A percentile compares a stretch with the other conserved stretches of the same genome.
These are phyloP conservation scores for Synchiropus splendidus DNA, from an alignment of 2,113 vertebrate species.

Conservation along the genomic window DNA sequence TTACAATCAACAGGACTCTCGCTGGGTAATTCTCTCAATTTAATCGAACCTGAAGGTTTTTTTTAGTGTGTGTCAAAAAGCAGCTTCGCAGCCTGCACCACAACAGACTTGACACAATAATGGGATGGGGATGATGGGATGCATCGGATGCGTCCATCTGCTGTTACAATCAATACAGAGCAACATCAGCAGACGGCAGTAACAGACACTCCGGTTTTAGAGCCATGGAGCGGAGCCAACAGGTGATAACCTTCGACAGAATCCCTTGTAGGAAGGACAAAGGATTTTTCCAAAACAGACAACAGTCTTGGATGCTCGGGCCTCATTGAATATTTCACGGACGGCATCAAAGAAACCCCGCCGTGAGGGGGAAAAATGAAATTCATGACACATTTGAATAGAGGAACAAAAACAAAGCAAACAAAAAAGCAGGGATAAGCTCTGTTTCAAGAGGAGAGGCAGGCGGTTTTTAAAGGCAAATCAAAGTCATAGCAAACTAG, in stretches of 20 bases:
- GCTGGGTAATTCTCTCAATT: conserved; percentile 69
- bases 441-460: too few species aligned
- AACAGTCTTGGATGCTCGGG: too few species aligned
- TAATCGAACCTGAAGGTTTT: conserved; percentile 7
- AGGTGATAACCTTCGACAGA: conserved; percentile 1
- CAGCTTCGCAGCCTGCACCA: conserved; percentile 1
- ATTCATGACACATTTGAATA: too few species aligned
- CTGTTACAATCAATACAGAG: conserved; percentile 26
- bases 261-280: conserved; percentile 11
- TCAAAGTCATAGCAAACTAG: too few species aligned
- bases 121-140: conserved; percentile 18
- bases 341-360: too few species aligned
- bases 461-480: too few species aligned
- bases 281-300: neutral
- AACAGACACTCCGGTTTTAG: conserved; percentile 32
- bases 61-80: too few species aligned
- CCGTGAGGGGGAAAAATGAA: too few species aligned
- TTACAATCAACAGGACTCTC: conserved; percentile 73
- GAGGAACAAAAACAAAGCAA: conserved; percentile 1
- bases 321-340: too few species aligned
- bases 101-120: conserved; percentile 11
- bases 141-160: conserved; percentile 27
- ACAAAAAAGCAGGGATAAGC: neutral
- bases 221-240: conserved; percentile 11
- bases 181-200: conserved; percentile 17